phyloP scores from a whole-genome alignment of 2,888 invertebrate species.

The Margaritifera margaritifera region DNA sequence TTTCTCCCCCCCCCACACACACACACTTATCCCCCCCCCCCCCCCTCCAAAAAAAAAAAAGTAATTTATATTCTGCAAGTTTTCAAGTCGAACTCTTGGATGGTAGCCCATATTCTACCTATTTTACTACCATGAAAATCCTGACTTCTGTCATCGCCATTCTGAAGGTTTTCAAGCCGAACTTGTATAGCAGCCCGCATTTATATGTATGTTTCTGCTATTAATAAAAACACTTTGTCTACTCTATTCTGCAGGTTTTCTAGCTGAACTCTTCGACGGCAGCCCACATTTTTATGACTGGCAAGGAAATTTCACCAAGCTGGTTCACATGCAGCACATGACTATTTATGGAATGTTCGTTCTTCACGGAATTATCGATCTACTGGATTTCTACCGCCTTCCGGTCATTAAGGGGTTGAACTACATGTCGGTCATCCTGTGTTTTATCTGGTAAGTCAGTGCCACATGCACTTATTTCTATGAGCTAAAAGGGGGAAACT shows the following conservation, averaged over 20 bases:
- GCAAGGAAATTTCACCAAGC: slow-evolving; percentile 33
- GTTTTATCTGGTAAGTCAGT: slow-evolving; percentile 28
- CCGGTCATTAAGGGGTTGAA: slow-evolving; percentile 25
- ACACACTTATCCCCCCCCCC: too few species aligned
- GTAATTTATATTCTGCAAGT: too few species aligned
- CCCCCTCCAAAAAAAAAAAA: too few species aligned
- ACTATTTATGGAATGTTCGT: slow-evolving; percentile 43
- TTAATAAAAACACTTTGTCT: neutral
- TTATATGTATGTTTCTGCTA: neutral
- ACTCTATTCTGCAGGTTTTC: slow-evolving; percentile 23
- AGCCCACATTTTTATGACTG: slow-evolving; percentile 28
- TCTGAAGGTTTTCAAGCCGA: too few species aligned
- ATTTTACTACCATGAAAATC: too few species aligned
- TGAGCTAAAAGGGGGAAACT: too few species aligned
- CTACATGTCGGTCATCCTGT: slow-evolving; percentile 21
- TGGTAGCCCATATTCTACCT: too few species aligned
- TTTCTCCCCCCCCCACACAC: too few species aligned
- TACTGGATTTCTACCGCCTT: slow-evolving; percentile 24
- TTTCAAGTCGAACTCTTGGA: too few species aligned
- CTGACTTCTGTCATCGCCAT: too few species aligned
- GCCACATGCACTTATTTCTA: slow-evolving; percentile 6
- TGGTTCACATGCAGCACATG: slow-evolving; percentile 37
- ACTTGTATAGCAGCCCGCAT: neutral
- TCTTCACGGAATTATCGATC: slow-evolving; percentile 31
- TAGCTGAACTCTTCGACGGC: slow-evolving; percentile 40